Percentiles rank a stretch among this genome's conserved stretches.
Evolutionary conservation across 2,888 invertebrate species (phyloP).

Genomic region (Spodoptera littoralis): DNA sequence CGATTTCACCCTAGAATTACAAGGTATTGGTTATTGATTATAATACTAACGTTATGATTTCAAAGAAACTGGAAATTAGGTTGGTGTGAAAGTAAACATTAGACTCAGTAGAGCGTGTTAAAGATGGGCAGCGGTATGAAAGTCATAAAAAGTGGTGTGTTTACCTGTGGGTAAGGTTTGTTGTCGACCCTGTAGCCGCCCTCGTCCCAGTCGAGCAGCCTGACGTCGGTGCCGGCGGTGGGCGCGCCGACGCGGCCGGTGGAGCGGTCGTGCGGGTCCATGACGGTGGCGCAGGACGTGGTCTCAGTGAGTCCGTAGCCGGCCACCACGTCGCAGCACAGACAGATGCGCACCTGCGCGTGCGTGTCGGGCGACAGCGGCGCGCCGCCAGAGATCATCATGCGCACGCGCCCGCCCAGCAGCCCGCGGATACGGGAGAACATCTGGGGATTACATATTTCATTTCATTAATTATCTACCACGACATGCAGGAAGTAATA

Average conservation of each 20-base stretch:
- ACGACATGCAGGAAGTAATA: too few species aligned
- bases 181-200: slow-evolving; percentile 93
- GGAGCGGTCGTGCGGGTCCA: slow-evolving; percentile 90
- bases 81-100: too few species aligned
- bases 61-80: neutral
- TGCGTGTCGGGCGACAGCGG: slow-evolving; percentile 98
- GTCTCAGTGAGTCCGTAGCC: slow-evolving; percentile 99
- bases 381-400: slow-evolving; percentile 98
- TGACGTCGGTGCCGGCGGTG: slow-evolving; percentile 94
- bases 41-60: neutral
- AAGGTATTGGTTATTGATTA: neutral
- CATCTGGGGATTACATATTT: slow-evolving; percentile 65
- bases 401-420: slow-evolving; percentile 96
- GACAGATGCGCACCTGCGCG: slow-evolving; percentile 93
- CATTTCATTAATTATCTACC: too few species aligned
- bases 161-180: slow-evolving; percentile 90
- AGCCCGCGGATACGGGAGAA: slow-evolving; percentile 90
- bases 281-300: slow-evolving; percentile 96
- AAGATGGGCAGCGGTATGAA: too few species aligned
- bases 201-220: slow-evolving; percentile 95
- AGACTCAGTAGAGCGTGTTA: too few species aligned
- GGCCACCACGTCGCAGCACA: slow-evolving; percentile 96
- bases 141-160: too few species aligned
- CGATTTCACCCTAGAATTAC: slow-evolving; percentile 91
- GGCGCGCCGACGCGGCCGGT: slow-evolving; percentile 97